Evolutionary conservation across 2,113 vertebrate species (phyloP), one percentile per base, ranked within the genome.

Genomic region (Odobenus rosmarus): DNA sequence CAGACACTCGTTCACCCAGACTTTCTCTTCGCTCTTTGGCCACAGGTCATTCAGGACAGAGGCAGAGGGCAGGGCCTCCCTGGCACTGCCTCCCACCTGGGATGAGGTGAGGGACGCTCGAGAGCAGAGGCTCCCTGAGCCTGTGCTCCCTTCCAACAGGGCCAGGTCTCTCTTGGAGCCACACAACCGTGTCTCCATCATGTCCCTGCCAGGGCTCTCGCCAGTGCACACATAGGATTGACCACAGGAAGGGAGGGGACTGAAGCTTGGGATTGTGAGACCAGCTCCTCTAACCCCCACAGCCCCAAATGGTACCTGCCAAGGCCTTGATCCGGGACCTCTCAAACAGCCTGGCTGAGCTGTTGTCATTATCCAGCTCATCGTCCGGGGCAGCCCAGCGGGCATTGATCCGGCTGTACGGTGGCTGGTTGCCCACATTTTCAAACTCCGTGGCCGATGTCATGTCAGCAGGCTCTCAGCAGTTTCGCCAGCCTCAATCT

Each of bases 301-400:
- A 0, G 31, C 96, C 90, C 97, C 90, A 39, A 4, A 19, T 5
- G 69, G 19, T 98, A 99, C 99, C 99, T 99, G 99, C 99, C 64
- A 99, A 99, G 72, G 99, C 99, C 98, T 99, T 99, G 99, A 99
- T 99, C 98, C 99, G 99, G 55, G 99, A 99, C 97, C 99, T 99
- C 98, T 99, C 99, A 1, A 99, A 99, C 92, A 99, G 99, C 77
- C 99, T 98, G 0, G 99, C 99, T 0, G 99, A 99, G 99, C 99
- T 99, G 99, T 99, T 99, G 99, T 99, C 99, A 0, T 99, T 99
- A 99, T 99, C 99, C 93, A 99, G 99, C 88, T 99, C 99, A 92
- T 99, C 99, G 2, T 99, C 99, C 0, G 98, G 98, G 69, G 99
- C 98, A 0, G 99, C 99, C 98, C 99, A 99, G 98, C 99, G 99